Evolutionary conservation across 2,113 vertebrate species (phyloP).

Genomic region (Passer montanus): DNA sequence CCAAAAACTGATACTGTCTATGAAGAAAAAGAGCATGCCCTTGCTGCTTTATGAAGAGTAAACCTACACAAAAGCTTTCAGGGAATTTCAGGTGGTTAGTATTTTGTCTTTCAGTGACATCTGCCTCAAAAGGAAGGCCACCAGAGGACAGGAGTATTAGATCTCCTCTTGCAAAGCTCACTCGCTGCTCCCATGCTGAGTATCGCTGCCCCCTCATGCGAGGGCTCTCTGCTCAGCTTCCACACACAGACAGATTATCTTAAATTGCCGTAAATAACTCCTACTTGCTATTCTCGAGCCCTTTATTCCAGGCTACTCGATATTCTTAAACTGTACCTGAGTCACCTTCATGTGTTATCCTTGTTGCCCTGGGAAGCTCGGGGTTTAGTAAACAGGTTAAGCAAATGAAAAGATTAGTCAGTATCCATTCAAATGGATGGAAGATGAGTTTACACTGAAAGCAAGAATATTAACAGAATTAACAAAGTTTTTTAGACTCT

Average conservation of each 20-base stretch:
- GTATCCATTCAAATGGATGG: slow-evolving; percentile 7
- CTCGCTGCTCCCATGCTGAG: not conserved
- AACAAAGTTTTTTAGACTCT: not conserved
- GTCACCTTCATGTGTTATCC: slow-evolving; percentile 39
- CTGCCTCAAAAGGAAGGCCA: not conserved
- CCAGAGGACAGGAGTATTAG: not conserved
- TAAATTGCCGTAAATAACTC: slow-evolving; percentile 50
- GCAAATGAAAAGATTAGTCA: slow-evolving; percentile 39
- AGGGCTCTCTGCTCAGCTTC: slow-evolving; percentile 11
- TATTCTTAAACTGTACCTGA: slow-evolving; percentile 46
- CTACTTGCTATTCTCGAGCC: slow-evolving; percentile 6
- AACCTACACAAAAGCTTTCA: not conserved
- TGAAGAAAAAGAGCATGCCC: not conserved
- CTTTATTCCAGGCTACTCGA: slow-evolving; percentile 32
- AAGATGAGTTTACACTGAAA: not conserved
- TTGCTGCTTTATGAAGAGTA: not conserved
- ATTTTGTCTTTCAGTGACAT: not conserved
- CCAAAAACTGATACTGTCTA: not conserved
- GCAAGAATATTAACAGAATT: not conserved
- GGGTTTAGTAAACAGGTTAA: slow-evolving; percentile 50
- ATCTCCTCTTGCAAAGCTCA: not conserved
- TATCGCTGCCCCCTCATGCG: not conserved
- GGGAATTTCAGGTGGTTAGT: not conserved
- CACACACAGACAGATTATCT: not conserved
- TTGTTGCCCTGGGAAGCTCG: not conserved